Conservation (phyloP, 2,888 invertebrate species). For the Metalampra italica region DNA sequence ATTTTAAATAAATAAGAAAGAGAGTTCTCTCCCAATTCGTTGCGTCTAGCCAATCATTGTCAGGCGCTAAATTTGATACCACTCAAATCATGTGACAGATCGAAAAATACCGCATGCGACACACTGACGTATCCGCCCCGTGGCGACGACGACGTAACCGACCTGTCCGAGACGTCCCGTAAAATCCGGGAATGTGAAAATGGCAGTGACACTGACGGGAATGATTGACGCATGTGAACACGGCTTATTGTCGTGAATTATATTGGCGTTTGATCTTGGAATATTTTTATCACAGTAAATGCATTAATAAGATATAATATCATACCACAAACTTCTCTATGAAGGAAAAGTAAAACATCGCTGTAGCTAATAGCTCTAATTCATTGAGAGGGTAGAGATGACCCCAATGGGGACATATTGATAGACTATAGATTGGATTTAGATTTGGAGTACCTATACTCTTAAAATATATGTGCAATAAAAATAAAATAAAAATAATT, state of each 20-base stretch:
- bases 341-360: too few species aligned
- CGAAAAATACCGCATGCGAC: slow-evolving; percentile 42
- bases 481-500: too few species aligned
- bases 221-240: slow-evolving; percentile 10
- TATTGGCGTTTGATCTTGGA: slow-evolving; percentile 3
- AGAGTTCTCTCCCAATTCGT: too few species aligned
- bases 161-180: slow-evolving; percentile 23
- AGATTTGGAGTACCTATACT: too few species aligned
- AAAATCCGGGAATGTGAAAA: slow-evolving; percentile 22
- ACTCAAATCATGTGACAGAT: slow-evolving; percentile 64
- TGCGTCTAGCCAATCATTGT: slow-evolving; percentile 7
- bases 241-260: slow-evolving; percentile 1
- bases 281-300: not conserved
- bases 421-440: too few species aligned
- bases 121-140: slow-evolving; percentile 31
- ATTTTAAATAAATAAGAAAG: too few species aligned
- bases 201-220: slow-evolving; percentile 1
- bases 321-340: too few species aligned
- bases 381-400: too few species aligned
- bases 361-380: too few species aligned
- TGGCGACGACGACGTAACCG: slow-evolving; percentile 9
- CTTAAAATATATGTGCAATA: too few species aligned
- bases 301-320: too few species aligned
- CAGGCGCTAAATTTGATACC: slow-evolving; percentile 49
- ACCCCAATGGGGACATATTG: too few species aligned